A percentile compares a stretch with the other conserved stretches of the same genome.
Evolutionary conservation across 2,797 vertebrate genomes (phyloP).

Genomic region (Anguilla pacifica): DNA sequence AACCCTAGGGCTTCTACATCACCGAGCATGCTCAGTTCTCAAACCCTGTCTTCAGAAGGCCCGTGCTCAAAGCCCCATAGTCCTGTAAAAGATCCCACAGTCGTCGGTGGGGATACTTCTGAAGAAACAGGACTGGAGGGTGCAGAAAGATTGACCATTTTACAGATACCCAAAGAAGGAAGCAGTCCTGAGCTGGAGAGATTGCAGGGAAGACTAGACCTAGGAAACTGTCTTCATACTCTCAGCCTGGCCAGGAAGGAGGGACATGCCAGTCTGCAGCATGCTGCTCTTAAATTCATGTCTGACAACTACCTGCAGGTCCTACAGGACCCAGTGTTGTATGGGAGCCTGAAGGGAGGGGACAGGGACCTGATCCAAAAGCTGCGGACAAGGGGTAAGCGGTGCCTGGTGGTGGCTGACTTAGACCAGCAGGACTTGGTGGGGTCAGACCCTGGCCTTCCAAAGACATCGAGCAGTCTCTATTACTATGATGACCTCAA

Average conservation of each 20-base stretch:
- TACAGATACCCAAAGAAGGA: constrained; percentile 52
- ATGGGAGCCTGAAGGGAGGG: constrained; percentile 73
- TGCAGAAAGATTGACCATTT: constrained; percentile 58
- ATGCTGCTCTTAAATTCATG: constrained; percentile 85
- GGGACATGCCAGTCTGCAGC: constrained; percentile 66
- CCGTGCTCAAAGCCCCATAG: constrained; percentile 25
- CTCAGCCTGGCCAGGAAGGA: constrained; percentile 81
- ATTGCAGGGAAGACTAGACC: constrained; percentile 71
- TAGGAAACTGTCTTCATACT: constrained; percentile 86
- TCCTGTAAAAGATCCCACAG: constrained; percentile 42
- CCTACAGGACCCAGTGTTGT: constrained; percentile 79
- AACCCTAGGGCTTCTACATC: constrained; percentile 14
- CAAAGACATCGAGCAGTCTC: constrained; percentile 68
- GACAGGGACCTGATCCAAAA: constrained; percentile 84
- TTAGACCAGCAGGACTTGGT: constrained; percentile 72
- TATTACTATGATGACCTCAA: constrained; percentile 81
- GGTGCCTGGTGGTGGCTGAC: constrained; percentile 77
- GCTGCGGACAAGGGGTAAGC: constrained; percentile 73
- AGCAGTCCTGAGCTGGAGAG: constrained; percentile 59
- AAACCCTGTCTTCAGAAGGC: constrained; percentile 34
- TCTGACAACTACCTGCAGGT: constrained; percentile 91
- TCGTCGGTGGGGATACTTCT: neutral
- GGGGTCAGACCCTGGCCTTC: constrained; percentile 44
- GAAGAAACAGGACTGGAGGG: constrained; percentile 51
- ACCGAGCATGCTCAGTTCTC: neutral